Evolutionary conservation across 2,888 invertebrate genomes (phyloP), one percentile per base, ranked within the genome.

Genomic region (Mythimna pallens): DNA sequence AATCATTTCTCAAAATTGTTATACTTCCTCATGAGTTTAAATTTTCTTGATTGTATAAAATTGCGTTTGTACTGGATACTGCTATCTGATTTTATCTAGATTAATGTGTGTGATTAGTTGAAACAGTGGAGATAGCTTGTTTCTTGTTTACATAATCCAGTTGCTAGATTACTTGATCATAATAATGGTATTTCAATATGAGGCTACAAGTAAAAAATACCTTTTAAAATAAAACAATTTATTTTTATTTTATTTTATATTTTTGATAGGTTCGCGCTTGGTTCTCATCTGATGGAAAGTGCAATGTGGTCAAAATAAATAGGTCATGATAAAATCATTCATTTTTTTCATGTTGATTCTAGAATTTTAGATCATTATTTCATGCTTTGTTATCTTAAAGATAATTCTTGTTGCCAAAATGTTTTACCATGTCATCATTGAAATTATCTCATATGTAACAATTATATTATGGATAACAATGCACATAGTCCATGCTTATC

Each of bases 401-500:
- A 66, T 54, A 61, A 54, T 30, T 22, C 36, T 20, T 62, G 22
- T 68, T 58, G 17, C 17, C 34, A 5, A 40, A n/a, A n/a, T 40
- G 22, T 61, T 75, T 55, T 47, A 30, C 17, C 17, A 34, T 54
- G 25, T 52, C 12, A 55, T 61, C 34, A 57, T 57, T 52, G 12
- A 50, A 43, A 54, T 43, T 62, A 70, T 70, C 40, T 70, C 0
- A 50, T 58, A 71, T 47, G 43, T 66, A 40, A 43, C 25, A 63
- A 62, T 36, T 66, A 34, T 43, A 66, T 71, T 22, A 36, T 54
- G 43, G 30, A 77, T 77, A 50, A 71, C 25, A 77, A 63, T 65
- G 65, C 52, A 43, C 22, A 43, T 43, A 65, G 54, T 76, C 70
- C 9, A 58, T 70, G 61, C 50, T 76, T 76, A 76, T 76, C 63